Conservation (phyloP, 2,113 vertebrate species). For the Sisor rabdophorus region DNA sequence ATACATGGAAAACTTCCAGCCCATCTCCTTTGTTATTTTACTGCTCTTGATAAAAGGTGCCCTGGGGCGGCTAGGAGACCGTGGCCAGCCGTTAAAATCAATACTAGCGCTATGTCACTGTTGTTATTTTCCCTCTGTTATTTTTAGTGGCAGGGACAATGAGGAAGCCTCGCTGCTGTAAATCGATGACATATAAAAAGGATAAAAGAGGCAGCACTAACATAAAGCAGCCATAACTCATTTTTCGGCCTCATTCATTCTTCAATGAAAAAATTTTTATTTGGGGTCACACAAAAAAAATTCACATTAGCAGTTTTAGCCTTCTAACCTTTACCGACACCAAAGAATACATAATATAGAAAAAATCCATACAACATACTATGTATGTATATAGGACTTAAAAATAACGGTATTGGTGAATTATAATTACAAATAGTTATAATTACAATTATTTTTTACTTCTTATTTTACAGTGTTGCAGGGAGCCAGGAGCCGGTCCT, state of each 20-base stretch:
- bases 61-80: slow-evolving; percentile 61
- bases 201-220: slow-evolving; percentile 37
- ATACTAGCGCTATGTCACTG: slow-evolving; percentile 64
- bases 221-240: slow-evolving; percentile 53
- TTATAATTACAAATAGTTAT: no score
- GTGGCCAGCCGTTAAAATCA: slow-evolving; percentile 67
- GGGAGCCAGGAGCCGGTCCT: no score
- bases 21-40: slow-evolving; percentile 76
- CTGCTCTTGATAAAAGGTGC: slow-evolving; percentile 71
- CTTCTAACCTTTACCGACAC: slow-evolving; percentile 6
- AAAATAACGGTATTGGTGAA: no score
- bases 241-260: slow-evolving; percentile 59
- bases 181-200: slow-evolving; percentile 67
- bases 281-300: slow-evolving; percentile 23
- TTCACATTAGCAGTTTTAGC: not conserved
- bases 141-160: slow-evolving; percentile 64
- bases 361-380: no score
- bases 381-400: no score
- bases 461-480: no score
- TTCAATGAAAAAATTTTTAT: slow-evolving; percentile 21
- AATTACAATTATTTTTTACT: no score
- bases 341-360: not conserved
- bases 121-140: slow-evolving; percentile 64
- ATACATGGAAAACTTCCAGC: slow-evolving; percentile 78
- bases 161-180: slow-evolving; percentile 61